Conservation (phyloP, 1,140 invertebrate genomes). For the Nomia melanderi region DNA sequence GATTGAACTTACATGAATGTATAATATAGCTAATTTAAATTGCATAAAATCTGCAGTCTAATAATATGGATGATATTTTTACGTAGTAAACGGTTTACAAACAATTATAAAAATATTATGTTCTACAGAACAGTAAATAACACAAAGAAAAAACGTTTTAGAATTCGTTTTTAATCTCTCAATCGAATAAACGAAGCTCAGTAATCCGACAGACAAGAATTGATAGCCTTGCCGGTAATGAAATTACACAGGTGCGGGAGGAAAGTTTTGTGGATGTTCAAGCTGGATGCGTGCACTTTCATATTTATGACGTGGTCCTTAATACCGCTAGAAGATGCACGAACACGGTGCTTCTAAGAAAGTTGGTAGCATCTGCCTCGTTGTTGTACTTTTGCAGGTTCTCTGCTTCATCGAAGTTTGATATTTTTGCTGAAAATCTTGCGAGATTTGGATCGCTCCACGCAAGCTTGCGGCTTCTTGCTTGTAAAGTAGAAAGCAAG, state of each 20-base stretch:
- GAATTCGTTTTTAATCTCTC: background rate
- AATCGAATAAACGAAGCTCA: background rate
- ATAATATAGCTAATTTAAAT: too few relatives aligned
- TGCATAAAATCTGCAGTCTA: too few relatives aligned
- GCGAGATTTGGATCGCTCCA: background rate
- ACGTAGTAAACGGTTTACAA: too few relatives aligned
- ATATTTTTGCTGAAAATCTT: background rate
- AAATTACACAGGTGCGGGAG: slow-evolving; percentile 3
- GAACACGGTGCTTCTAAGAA: slow-evolving; percentile 48
- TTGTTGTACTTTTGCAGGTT: background rate
- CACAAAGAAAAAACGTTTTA: too few relatives aligned
- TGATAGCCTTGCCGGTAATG: background rate
- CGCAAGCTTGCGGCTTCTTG: background rate
- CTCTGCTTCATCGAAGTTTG: background rate
- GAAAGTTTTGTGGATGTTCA: slow-evolving; percentile 50
- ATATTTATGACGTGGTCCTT: slow-evolving; percentile 63
- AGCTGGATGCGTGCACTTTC: slow-evolving; percentile 57
- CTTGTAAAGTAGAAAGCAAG: background rate
- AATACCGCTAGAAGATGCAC: slow-evolving; percentile 54
- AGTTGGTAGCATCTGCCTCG: background rate
- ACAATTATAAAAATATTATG: too few relatives aligned
- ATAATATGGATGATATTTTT: too few relatives aligned
- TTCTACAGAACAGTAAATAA: too few relatives aligned
- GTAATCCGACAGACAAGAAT: background rate
- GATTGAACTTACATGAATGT: too few relatives aligned